A percentile compares a stretch with the other conserved stretches of the same genome.
Evolutionary conservation across 2,888 invertebrate species (phyloP).

Genomic region (Alitta virens): DNA sequence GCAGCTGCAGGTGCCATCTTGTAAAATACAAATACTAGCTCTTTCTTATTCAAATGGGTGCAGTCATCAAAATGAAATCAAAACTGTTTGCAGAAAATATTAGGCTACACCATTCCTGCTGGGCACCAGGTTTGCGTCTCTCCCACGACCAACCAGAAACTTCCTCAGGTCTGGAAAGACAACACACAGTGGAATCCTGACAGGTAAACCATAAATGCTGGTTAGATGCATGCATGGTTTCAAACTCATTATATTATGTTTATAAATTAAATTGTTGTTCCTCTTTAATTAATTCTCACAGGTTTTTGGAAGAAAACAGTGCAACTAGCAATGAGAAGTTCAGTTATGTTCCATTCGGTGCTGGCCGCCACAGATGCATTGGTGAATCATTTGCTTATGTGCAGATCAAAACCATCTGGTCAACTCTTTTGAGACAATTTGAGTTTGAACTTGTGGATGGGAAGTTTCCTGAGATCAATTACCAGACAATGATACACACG

Average conservation of each 20-base stretch:
- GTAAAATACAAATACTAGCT: no score
- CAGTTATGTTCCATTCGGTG: conserved; percentile 47
- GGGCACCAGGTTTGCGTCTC: conserved; percentile 51
- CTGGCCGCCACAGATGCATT: conserved; percentile 47
- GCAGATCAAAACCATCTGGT: conserved; percentile 46
- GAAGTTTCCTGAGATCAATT: conserved; percentile 41
- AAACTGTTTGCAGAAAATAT: conserved; percentile 30
- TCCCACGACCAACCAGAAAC: conserved; percentile 41
- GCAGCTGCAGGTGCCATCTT: neutral
- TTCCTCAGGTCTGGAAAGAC: conserved; percentile 39
- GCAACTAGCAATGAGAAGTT: conserved; percentile 41
- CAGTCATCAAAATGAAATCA: no score
- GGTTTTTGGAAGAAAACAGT: conserved; percentile 35
- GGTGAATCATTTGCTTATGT: conserved; percentile 50
- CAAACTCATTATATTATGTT: no score
- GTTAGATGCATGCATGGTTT: no score
- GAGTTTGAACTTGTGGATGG: conserved; percentile 40
- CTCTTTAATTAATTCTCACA: conserved; percentile 19
- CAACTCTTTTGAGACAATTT: conserved; percentile 37
- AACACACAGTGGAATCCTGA: conserved; percentile 37
- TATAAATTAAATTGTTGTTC: no score
- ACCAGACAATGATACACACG: conserved; percentile 48
- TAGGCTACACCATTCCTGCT: conserved; percentile 41
- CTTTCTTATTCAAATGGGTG: no score
- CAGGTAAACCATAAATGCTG: conserved; percentile 30